phyloP scores from a whole-genome alignment of 2,888 invertebrate genomes.

The Acronicta leporina region DNA sequence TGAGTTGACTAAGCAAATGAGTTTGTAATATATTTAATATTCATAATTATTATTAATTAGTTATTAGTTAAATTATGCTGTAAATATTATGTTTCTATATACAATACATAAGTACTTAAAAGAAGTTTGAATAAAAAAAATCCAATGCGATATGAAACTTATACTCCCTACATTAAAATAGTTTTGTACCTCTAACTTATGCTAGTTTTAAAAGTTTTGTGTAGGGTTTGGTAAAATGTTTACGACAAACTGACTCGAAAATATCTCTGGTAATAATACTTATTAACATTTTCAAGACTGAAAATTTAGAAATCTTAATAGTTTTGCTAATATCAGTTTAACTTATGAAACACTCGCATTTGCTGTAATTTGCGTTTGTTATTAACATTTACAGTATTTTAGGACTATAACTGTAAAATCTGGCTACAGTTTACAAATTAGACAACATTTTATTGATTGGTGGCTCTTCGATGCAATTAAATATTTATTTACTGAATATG shows the following conservation, averaged over 20 bases:
- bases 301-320: conserved; percentile 21
- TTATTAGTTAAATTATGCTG: too few species aligned
- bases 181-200: too few species aligned
- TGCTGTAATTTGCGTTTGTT: conserved; percentile 13
- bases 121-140: too few species aligned
- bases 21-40: too few species aligned
- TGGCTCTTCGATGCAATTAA: conserved; percentile 15
- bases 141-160: too few species aligned
- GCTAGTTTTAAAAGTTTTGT: too few species aligned
- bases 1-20: too few species aligned
- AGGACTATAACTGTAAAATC: neutral
- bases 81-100: too few species aligned
- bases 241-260: conserved; percentile 2
- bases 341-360: conserved; percentile 4
- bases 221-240: neutral
- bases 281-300: conserved; percentile 17
- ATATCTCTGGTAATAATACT: conserved; percentile 12
- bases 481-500: conserved; percentile 3
- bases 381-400: conserved; percentile 3
- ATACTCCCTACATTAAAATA: too few species aligned
- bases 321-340: conserved; percentile 18
- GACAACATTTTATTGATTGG: conserved; percentile 21
- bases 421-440: conserved; percentile 20
- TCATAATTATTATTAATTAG: too few species aligned
- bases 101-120: too few species aligned